These are phyloP conservation scores for Panagrolaimus sp. DNA, from an alignment of 1,140 invertebrate species.

Conservation along the genomic window DNA sequence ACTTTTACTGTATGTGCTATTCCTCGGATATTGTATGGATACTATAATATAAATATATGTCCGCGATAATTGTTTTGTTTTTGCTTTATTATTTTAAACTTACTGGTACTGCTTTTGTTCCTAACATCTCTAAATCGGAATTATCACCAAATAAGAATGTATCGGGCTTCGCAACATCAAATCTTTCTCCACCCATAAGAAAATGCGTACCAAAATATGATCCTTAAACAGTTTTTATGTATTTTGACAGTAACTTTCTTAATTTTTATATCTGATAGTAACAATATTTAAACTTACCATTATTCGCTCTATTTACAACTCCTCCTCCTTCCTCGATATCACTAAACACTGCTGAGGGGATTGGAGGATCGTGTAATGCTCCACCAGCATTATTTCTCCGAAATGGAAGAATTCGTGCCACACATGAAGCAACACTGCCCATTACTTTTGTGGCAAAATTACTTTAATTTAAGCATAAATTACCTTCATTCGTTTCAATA, in stretches of 20 bases:
- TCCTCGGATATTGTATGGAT: conserved; percentile 33
- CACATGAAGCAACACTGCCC: conserved; percentile 5
- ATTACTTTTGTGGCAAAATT: neutral
- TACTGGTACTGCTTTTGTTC: conserved; percentile 37
- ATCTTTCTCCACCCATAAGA: conserved; percentile 42
- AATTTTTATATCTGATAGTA: too few relatives aligned
- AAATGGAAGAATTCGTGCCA: conserved; percentile 1
- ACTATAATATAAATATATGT: conserved; percentile 28
- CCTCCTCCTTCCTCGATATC: conserved; percentile 5
- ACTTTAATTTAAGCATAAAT: too few relatives aligned
- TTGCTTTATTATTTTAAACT: neutral
- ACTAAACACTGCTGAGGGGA: neutral
- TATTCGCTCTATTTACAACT: neutral
- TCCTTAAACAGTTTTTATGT: neutral
- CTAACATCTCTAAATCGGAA: conserved; percentile 37
- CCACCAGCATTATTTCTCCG: neutral
- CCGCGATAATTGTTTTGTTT: neutral
- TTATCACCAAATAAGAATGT: conserved; percentile 43
- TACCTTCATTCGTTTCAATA: too few relatives aligned
- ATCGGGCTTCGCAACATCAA: conserved; percentile 41
- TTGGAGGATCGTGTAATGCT: neutral
- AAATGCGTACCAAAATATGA: conserved; percentile 40
- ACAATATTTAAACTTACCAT: neutral
- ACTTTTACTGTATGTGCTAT: conserved; percentile 39
- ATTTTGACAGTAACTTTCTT: too few relatives aligned